Base-by-base conservation (phyloP, 2,888 invertebrate genomes). In the Synergus umbraculus region DNA sequence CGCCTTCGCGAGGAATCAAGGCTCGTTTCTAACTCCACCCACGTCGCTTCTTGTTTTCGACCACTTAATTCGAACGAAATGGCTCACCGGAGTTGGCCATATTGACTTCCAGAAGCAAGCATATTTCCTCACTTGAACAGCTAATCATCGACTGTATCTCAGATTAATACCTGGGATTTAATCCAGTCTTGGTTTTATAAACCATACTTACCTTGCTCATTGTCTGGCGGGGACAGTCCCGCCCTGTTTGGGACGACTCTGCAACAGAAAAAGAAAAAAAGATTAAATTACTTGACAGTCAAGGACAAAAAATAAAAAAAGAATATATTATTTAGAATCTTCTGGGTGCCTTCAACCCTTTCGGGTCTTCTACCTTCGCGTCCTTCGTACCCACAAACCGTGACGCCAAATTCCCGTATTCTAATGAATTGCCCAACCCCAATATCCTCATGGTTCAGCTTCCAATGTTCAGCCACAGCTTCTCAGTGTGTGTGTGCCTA, bases 161-260 rank as follows among this genome's bases (percentile, higher is more conserved):
- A 5, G 5, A 37, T 37, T 37, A 37, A 37, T 37, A 37, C 0
- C 37, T 37, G 37, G 5, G 5, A 37, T 37, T 37, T 37, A 37
- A 37, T 41, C 37, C 15, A 22, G 9, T 73, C 46, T 41, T 8
- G 4, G 43, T 44, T 73, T 8, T 12, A 63, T 12, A 63, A 63
- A 58, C 90, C 22, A 58, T 90, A 22, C 22, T 89, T 89, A 93
- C 93, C 92, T 92, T 92, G 89, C 89, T 92, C 93, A 93, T 93
- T 89, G 91, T 92, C 91, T 90, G 92, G 88, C 90, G 91, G 91
- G 91, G 90, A 89, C 86, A 89, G 84, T 91, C 92, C 90, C 91
- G 91, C 89, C 92, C 88, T 83, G 86, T 85, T 80, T 88, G 88
- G 86, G 90, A 87, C 88, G 90, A 90, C 90, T 91, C 92, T 92